Evolutionary conservation across 1,140 invertebrate genomes (phyloP), one percentile per base, ranked within the genome.

Genomic region (Drosophila sulfurigaster): DNA sequence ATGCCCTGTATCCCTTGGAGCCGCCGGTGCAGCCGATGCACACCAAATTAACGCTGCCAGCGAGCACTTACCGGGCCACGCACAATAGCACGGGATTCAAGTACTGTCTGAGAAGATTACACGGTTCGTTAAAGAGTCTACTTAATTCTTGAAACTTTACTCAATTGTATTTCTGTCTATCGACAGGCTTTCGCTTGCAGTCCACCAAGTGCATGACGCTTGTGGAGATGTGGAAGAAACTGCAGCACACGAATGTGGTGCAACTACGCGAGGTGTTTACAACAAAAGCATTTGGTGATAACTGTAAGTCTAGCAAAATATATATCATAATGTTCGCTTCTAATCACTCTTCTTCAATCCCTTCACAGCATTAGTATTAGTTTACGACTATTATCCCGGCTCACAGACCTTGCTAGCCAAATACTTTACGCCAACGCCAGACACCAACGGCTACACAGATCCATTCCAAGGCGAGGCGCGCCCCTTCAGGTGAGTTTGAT

Each of bases 271-370:
- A 99, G 93, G 97, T 98, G 62, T 99, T 99, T 93, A 98, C 97
- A 8, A 99, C 98, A 38, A 98, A 98, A 94, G 96, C 96, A 41
- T 99, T 99, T 94, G 96, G 97, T 86, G 98, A 99, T 94, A 96
- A 97, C 94, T 99, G 97, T 98, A 93, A 95, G 96, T 95, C 86
- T 10, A 3, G 10, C 15, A 5, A 13, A n/a, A 16, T 45, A 43
- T 15, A 38, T 56, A 35, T 25, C 15, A 10, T 3, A 43, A 10
- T 38, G 35, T 4, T 25, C 41, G 13, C n/a, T 5, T 13, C 41
- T 38, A 38, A 38, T 43, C 11, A 41, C 38, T 0, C 32, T 3
- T 1, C n/a, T 13, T n/a, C 1, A 13, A n/a, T n/a, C 2, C 13
- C 10, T 2, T 4, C 30, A 48, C 95, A 99, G 98, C 98, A 57